phyloP scores from a whole-genome alignment of 2,797 vertebrate genomes.

The Tokudaia tokunoshimensis region DNA sequence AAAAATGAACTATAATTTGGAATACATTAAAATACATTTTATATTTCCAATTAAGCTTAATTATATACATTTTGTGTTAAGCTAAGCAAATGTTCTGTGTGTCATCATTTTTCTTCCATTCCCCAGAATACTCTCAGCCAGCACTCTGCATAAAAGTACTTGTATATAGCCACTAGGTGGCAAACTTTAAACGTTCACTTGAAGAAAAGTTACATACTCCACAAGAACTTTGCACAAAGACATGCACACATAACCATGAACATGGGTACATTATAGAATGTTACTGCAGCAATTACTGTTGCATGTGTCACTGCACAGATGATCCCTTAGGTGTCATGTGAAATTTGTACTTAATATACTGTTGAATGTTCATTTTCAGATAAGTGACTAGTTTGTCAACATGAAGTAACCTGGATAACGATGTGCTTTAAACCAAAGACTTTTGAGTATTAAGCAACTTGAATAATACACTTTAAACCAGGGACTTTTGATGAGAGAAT shows the following conservation, averaged over 20 bases:
- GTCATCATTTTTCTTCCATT: background rate
- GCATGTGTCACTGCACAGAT: background rate
- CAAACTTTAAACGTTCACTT: constrained; percentile 68
- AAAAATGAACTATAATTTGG: background rate
- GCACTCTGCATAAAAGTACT: constrained; percentile 15
- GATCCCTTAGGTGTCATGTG: background rate
- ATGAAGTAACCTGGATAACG: background rate
- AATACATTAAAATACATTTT: constrained; percentile 8
- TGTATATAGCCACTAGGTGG: constrained; percentile 81
- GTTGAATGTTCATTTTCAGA: background rate
- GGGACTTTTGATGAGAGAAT: background rate
- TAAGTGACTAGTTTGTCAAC: background rate
- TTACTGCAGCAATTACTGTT: background rate
- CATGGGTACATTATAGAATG: background rate
- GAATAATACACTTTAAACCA: background rate
- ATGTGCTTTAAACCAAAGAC: background rate
- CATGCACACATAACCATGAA: background rate
- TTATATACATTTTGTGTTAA: background rate
- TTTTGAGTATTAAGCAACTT: background rate
- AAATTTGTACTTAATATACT: background rate
- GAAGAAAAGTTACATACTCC: background rate
- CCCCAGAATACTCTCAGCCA: background rate
- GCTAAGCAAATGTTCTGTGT: background rate
- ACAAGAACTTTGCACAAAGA: background rate
- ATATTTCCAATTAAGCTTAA: background rate